A percentile compares a stretch with the other conserved stretches of the same genome.
phyloP scores from a whole-genome alignment of 2,888 invertebrate species.

The Poecilobothrus nobilitatus region DNA sequence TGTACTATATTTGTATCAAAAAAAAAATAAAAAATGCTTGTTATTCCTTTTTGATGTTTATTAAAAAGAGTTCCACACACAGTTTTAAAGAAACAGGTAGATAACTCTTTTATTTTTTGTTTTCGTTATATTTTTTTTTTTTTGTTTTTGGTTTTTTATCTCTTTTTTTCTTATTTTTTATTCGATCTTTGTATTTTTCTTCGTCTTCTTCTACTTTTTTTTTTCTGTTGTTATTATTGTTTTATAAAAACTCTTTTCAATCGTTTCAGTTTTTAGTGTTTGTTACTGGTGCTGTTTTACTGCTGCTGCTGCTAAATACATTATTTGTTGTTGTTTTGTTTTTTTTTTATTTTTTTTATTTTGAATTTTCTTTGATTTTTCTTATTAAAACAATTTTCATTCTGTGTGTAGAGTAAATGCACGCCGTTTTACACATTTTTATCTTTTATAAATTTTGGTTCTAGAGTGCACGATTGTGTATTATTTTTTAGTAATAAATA shows the following conservation, averaged over 20 bases:
- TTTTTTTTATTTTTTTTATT: too few relatives aligned
- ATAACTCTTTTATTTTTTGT: neutral
- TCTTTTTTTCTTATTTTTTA: neutral
- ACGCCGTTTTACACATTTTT: neutral
- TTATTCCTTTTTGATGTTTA: conserved; percentile 2
- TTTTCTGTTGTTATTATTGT: too few relatives aligned
- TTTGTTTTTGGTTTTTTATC: neutral
- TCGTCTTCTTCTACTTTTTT: too few relatives aligned
- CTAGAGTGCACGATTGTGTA: neutral
- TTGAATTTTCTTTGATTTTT: conserved; percentile 1
- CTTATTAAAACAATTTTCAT: neutral
- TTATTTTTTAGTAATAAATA: neutral
- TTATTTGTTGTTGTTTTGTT: too few relatives aligned
- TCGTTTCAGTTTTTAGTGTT: neutral
- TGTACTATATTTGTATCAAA: too few relatives aligned
- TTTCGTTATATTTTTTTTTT: neutral
- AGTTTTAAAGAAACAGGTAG: neutral
- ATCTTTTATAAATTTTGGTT: neutral
- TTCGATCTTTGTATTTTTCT: too few relatives aligned
- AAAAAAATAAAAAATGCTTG: too few relatives aligned
- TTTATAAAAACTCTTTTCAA: too few relatives aligned
- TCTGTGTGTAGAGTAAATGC: neutral
- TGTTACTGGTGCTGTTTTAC: neutral
- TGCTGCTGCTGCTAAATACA: neutral
- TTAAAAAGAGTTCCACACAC: conserved; percentile 1